Evolutionary conservation across 2,113 vertebrate species (phyloP).

Genomic region (Perognathus longimembris): DNA sequence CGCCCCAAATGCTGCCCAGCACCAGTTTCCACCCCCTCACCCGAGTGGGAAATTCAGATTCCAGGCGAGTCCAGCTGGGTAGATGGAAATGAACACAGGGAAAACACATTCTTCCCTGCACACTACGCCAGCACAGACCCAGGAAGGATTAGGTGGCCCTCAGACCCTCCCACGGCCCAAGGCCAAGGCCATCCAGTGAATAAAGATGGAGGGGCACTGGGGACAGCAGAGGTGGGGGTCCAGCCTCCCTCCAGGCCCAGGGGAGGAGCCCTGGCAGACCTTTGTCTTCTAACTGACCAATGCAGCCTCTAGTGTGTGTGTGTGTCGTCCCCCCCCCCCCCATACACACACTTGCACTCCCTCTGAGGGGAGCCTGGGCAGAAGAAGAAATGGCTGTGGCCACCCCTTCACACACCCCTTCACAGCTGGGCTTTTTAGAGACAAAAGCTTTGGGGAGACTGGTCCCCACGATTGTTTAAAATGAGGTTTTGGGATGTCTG

Average conservation of each 20-base stretch:
- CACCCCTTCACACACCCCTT: conserved; percentile 46
- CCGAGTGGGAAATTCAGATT: conserved; percentile 64
- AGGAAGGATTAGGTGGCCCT: conserved; percentile 42
- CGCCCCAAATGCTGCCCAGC: conserved; percentile 48
- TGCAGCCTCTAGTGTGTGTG: neutral
- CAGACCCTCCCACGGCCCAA: conserved; percentile 1
- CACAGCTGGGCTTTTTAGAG: conserved; percentile 67
- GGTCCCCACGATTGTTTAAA: conserved; percentile 74
- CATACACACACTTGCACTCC: neutral
- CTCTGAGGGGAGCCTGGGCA: neutral
- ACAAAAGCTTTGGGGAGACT: conserved; percentile 67
- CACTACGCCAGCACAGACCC: conserved; percentile 6
- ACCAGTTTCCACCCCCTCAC: neutral
- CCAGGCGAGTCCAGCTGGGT: neutral
- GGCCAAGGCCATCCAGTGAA: conserved; percentile 32
- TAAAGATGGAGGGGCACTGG: neutral
- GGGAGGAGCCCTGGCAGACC: neutral
- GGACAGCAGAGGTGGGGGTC: neutral
- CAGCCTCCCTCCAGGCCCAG: neutral
- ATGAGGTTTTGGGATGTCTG: conserved; percentile 78
- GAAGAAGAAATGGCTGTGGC: conserved; percentile 21
- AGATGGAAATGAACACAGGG: conserved; percentile 57
- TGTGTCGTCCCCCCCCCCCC: no score
- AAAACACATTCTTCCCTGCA: conserved; percentile 50
- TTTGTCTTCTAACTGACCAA: neutral